Base-by-base conservation (phyloP, 2,797 vertebrate species). In the Platyrinchus mystaceus region DNA sequence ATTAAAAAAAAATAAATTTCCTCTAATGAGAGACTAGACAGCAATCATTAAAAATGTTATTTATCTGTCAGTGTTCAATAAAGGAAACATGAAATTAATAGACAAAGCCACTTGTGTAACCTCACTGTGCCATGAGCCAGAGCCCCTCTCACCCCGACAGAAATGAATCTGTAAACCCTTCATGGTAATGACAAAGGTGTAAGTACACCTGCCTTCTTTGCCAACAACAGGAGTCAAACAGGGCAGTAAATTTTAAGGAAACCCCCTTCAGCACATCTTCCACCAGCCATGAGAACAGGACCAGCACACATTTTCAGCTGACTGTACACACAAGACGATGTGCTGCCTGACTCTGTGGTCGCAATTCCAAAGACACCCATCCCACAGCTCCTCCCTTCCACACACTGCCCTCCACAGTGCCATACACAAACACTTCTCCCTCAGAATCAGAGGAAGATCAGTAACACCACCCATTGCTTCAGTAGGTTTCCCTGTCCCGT, bases 151-250 rank as follows among this genome's bases (percentile, higher is more conserved):
- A 41, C 5, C 60, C 79, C 8, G 6, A 36, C n/a, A 68, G 52
- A 60, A 75, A 60, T 1, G 3, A 26, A 64, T 37, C 84, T 8
- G 15, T 41, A 46, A 52, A 76, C 52, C 71, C 60, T 5, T 12
- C 52, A 11, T 0, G 2, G 27, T 6, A 36, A 1, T 9, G 47
- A 43, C 0, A 5, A 66, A 5, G 2, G 10, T 2, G 0, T 3
- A 23, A 63, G 27, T 2, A 30, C 47, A 58, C 39, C 12, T 16
- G 28, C 43, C 36, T 32, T 19, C 56, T 3, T 37, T 63, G 64
- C 56, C 69, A 47, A 23, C 23, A 5, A 5, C 55, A 34, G 44
- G 37, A 60, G 41, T 58, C 84, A 76, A 43, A 27, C 5, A 11
- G 36, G 27, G 53, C 68, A 53, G 41, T 5, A 14, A 79, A 59